phyloP scores from a whole-genome alignment of 2,113 vertebrate species.

The Leptosomus discolor region DNA sequence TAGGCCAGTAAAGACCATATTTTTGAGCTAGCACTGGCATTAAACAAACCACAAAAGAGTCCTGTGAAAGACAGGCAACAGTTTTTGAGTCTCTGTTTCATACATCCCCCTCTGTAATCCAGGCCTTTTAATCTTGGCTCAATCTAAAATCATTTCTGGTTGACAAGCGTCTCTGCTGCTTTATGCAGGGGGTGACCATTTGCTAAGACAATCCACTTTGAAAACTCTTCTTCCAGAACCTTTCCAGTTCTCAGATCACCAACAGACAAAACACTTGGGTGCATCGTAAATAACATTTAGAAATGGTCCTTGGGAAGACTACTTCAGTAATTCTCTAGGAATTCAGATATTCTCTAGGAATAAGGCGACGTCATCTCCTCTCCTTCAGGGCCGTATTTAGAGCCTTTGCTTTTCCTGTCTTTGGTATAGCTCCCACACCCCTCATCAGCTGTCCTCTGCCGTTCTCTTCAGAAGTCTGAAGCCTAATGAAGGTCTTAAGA shows the following conservation, averaged over 20 bases:
- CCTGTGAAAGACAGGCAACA: conserved; percentile 74
- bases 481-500: not conserved
- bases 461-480: not conserved
- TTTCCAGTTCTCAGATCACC: not conserved
- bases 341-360: not conserved
- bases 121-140: conserved; percentile 81
- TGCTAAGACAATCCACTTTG: conserved; percentile 28
- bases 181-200: not conserved
- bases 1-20: conserved; percentile 68
- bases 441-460: not conserved
- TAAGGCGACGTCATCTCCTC: not conserved
- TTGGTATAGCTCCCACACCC: not conserved
- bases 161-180: conserved; percentile 52
- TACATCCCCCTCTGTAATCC: conserved; percentile 80
- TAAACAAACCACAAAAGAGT: conserved; percentile 82
- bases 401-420: not conserved
- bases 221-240: not conserved
- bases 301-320: not conserved
- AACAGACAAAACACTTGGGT: not conserved
- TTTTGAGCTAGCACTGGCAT: conserved; percentile 72
- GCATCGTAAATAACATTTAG: not conserved
- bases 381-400: not conserved
- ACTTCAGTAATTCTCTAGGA: not conserved
- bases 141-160: conserved; percentile 69
- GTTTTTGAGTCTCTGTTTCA: conserved; percentile 77